phyloP scores from a whole-genome alignment of 1,140 invertebrate genomes.

The Hetaerina americana region DNA sequence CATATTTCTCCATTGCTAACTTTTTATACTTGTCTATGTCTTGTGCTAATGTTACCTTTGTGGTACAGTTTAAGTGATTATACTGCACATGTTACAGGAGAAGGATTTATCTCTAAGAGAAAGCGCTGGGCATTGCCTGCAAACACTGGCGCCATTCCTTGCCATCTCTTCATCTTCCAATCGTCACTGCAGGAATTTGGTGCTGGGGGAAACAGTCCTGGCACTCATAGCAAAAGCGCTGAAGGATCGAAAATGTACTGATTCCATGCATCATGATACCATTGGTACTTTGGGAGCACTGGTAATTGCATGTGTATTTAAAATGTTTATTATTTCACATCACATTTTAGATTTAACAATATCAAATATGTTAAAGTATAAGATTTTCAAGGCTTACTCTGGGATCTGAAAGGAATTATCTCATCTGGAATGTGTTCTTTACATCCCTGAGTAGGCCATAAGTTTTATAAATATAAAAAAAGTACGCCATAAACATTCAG shows the following conservation, averaged over 20 bases:
- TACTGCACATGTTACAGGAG: conserved; percentile 29
- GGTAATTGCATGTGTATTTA: conserved; percentile 19
- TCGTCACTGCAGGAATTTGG: conserved; percentile 33
- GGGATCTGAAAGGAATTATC: background rate
- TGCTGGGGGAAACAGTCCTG: conserved; percentile 60
- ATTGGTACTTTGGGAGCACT: conserved; percentile 62
- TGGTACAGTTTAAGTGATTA: too few species aligned
- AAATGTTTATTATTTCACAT: background rate
- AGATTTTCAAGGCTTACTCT: background rate
- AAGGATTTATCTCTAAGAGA: conserved; percentile 74
- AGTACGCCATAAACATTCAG: too few species aligned
- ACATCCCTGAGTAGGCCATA: too few species aligned
- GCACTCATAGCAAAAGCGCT: conserved; percentile 52
- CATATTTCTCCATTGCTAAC: conserved; percentile 2
- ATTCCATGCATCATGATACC: conserved; percentile 55
- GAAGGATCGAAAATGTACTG: conserved; percentile 38
- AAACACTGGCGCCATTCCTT: conserved; percentile 47
- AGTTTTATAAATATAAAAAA: too few species aligned
- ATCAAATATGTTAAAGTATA: background rate
- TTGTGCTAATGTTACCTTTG: background rate
- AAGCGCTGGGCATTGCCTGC: conserved; percentile 56
- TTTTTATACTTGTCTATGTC: background rate
- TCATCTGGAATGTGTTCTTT: too few species aligned
- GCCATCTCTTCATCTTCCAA: conserved; percentile 23
- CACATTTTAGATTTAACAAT: background rate